A percentile compares a stretch with the other conserved stretches of the same genome.
Evolutionary conservation across 2,113 vertebrate species (phyloP).

Genomic region (Neolamprologus caudopunctatus): DNA sequence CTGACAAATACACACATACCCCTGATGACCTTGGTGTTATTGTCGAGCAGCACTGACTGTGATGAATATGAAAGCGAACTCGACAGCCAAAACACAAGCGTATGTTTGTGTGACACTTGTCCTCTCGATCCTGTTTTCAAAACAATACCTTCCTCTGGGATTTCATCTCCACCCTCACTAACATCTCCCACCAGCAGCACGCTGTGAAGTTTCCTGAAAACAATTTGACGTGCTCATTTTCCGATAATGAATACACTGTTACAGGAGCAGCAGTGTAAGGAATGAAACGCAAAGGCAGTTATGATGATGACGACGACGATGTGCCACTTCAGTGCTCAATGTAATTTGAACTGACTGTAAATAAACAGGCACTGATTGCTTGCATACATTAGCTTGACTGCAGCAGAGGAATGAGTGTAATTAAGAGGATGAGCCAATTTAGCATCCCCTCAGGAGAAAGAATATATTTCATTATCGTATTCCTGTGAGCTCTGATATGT

Average conservation of each 20-base stretch:
- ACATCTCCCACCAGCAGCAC: not conserved
- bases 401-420: slow-evolving; percentile 3
- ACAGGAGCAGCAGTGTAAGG: not conserved
- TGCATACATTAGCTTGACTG: slow-evolving; percentile 11
- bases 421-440: slow-evolving; percentile 20
- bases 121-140: not conserved
- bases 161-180: not conserved
- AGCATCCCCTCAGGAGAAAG: not conserved
- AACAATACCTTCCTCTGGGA: slow-evolving; percentile 18
- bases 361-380: slow-evolving; percentile 29
- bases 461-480: not conserved
- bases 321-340: slow-evolving; percentile 7
- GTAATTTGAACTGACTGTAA: slow-evolving; percentile 23
- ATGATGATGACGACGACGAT: not conserved
- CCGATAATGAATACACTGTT: not conserved
- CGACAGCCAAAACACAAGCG: not conserved
- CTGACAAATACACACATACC: not conserved
- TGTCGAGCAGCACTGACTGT: not conserved
- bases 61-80: not conserved
- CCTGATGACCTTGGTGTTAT: not conserved
- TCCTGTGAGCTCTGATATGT: not conserved
- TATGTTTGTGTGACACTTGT: not conserved
- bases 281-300: not conserved
- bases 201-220: not conserved
- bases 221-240: not conserved